Conservation (phyloP, 2,113 vertebrate species). For the Panurus biarmicus region DNA sequence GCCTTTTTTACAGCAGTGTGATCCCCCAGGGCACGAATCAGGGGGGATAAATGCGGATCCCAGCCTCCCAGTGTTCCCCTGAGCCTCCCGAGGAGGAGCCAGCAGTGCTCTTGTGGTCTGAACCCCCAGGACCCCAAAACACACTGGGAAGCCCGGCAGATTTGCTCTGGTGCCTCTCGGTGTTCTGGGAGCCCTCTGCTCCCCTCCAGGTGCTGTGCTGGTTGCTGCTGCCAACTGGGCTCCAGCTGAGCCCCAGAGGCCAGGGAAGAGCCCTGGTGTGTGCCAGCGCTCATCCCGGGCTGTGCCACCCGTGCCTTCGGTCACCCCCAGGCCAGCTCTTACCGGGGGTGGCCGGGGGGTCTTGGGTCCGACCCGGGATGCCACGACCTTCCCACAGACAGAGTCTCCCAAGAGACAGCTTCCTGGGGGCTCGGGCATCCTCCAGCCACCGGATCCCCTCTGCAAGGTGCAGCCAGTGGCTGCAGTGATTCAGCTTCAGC, state of each 20-base stretch:
- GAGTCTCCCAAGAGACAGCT: too few species aligned
- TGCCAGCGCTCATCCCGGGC: neutral
- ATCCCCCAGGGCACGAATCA: neutral
- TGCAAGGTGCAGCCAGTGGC: too few species aligned
- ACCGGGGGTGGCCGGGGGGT: too few species aligned
- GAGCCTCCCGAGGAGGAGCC: neutral
- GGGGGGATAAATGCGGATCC: fast-evolving
- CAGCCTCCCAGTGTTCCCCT: neutral
- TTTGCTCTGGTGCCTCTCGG: neutral
- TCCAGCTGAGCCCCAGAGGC: too few species aligned
- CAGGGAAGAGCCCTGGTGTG: neutral
- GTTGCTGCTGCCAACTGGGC: neutral
- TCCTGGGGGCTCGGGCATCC: too few species aligned
- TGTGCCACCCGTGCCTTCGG: neutral
- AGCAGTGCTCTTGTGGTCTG: neutral
- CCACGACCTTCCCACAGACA: too few species aligned
- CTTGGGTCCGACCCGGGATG: too few species aligned
- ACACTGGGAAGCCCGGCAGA: neutral
- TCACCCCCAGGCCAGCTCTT: neutral
- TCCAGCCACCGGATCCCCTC: too few species aligned
- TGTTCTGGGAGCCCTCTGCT: neutral
- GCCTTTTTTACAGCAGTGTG: neutral
- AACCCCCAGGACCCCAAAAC: neutral
- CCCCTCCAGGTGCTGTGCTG: neutral
- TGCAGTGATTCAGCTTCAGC: too few species aligned